These are phyloP conservation scores for Clistopyga incitator DNA, from an alignment of 2,888 invertebrate genomes.

Conservation along the genomic window DNA sequence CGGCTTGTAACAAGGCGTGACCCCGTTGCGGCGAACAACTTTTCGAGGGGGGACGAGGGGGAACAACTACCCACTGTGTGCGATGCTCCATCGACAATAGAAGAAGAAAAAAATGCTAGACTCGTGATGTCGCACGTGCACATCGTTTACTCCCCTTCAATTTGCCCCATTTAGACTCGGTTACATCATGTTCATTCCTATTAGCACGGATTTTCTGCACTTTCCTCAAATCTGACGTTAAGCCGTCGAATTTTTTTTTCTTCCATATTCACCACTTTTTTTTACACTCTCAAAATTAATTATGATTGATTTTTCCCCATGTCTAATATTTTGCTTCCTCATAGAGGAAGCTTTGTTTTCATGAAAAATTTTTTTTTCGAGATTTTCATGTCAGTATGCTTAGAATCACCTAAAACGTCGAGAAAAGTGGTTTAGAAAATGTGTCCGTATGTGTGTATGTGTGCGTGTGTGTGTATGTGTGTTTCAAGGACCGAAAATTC, in stretches of 20 bases:
- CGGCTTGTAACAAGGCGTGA: constrained; percentile 59
- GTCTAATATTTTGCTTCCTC: too few relatives aligned
- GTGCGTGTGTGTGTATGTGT: too few relatives aligned
- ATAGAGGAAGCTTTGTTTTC: background rate
- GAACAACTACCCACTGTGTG: constrained; percentile 20
- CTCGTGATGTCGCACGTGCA: constrained; percentile 56
- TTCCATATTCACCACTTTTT: constrained; percentile 4
- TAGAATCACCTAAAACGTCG: too few relatives aligned
- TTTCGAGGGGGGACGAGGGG: constrained; percentile 58
- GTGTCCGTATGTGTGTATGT: too few relatives aligned
- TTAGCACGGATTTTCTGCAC: constrained; percentile 4
- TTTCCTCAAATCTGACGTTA: constrained; percentile 2
- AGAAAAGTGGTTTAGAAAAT: too few relatives aligned
- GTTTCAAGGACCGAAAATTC: too few relatives aligned
- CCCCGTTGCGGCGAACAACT: constrained; percentile 58
- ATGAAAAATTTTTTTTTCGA: too few relatives aligned
- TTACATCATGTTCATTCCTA: constrained; percentile 51
- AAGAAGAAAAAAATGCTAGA: constrained; percentile 39
- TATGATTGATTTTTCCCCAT: constrained; percentile 19
- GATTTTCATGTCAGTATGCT: too few relatives aligned
- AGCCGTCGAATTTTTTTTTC: background rate
- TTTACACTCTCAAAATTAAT: background rate
- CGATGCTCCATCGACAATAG: constrained; percentile 35
- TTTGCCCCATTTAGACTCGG: constrained; percentile 44
- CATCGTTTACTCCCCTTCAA: constrained; percentile 36